Evolutionary conservation across 2,113 vertebrate genomes (phyloP).

Genomic region (Coptodon bakossiorum): DNA sequence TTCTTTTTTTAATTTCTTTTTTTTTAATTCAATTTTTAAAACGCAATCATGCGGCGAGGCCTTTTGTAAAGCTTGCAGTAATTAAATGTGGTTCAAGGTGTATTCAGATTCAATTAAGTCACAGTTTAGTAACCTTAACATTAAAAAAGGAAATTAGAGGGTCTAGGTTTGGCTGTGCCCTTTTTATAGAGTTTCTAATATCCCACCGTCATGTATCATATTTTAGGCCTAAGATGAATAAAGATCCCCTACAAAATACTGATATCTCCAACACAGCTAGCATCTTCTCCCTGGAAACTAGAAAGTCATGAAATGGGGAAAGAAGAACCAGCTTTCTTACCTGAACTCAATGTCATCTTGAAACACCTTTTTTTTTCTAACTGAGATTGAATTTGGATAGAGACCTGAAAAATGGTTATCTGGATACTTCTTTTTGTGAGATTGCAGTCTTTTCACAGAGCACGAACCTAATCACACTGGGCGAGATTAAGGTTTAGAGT

Average conservation of each 20-base stretch:
- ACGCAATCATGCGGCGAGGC: fast-evolving
- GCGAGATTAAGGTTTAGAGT: not conserved
- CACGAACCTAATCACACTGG: not conserved
- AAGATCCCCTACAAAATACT: not conserved
- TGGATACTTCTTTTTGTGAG: not conserved
- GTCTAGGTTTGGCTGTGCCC: not conserved
- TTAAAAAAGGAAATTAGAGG: not conserved
- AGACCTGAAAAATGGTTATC: not conserved
- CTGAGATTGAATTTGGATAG: constrained; percentile 2
- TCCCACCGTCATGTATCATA: constrained; percentile 6
- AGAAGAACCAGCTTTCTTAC: not conserved
- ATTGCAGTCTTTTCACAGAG: constrained; percentile 12
- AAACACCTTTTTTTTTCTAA: not conserved
- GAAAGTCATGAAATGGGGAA: not conserved
- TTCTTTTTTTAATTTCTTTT: not conserved
- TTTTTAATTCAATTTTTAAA: not conserved
- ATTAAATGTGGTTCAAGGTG: not conserved
- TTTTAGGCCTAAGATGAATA: not conserved
- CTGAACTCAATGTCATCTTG: not conserved
- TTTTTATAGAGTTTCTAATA: constrained; percentile 5
- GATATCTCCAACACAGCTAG: not conserved
- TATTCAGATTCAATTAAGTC: not conserved
- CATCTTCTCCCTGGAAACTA: not conserved
- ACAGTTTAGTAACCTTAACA: not conserved
- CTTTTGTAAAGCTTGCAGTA: not conserved